Evolutionary conservation across 2,797 vertebrate genomes (phyloP).

Genomic region (Neoniphon sammara): DNA sequence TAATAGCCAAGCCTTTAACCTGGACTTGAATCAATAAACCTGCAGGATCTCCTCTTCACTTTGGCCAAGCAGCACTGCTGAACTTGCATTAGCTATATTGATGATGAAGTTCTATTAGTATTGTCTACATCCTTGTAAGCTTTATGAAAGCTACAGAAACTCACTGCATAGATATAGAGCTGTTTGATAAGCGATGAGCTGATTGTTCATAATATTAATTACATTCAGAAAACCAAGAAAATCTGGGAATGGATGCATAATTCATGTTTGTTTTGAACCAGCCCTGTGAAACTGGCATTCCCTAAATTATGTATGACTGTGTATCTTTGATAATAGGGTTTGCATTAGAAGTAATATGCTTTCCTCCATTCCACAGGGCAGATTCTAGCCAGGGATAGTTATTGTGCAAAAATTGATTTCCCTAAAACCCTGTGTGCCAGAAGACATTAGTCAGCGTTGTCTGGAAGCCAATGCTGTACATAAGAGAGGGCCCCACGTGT

Average conservation of each 20-base stretch:
- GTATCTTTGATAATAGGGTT: slow-evolving; percentile 87
- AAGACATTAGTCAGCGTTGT: slow-evolving; percentile 83
- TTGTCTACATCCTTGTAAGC: slow-evolving; percentile 41
- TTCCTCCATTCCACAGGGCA: slow-evolving; percentile 75
- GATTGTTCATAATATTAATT: slow-evolving; percentile 77
- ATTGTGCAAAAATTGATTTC: slow-evolving; percentile 84
- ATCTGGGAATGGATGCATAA: slow-evolving; percentile 78
- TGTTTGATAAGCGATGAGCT: slow-evolving; percentile 71
- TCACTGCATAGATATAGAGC: slow-evolving; percentile 36
- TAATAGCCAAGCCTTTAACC: slow-evolving; percentile 84
- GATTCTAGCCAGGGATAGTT: slow-evolving; percentile 77
- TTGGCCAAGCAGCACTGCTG: slow-evolving; percentile 58
- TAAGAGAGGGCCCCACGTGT: slow-evolving; percentile 64
- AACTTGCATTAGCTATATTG: slow-evolving; percentile 63
- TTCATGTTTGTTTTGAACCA: slow-evolving; percentile 84
- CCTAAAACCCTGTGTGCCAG: slow-evolving; percentile 78
- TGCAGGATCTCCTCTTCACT: slow-evolving; percentile 68
- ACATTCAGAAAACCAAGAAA: slow-evolving; percentile 60
- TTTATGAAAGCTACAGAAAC: slow-evolving; percentile 42
- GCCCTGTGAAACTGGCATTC: slow-evolving; percentile 77
- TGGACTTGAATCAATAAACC: slow-evolving; percentile 80
- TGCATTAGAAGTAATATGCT: slow-evolving; percentile 83
- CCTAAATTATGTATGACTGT: slow-evolving; percentile 86
- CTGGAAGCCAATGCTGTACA: slow-evolving; percentile 67
- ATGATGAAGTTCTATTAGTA: slow-evolving; percentile 54